Conservation (phyloP, 2,113 vertebrate genomes). For the Turdus rufiventris region DNA sequence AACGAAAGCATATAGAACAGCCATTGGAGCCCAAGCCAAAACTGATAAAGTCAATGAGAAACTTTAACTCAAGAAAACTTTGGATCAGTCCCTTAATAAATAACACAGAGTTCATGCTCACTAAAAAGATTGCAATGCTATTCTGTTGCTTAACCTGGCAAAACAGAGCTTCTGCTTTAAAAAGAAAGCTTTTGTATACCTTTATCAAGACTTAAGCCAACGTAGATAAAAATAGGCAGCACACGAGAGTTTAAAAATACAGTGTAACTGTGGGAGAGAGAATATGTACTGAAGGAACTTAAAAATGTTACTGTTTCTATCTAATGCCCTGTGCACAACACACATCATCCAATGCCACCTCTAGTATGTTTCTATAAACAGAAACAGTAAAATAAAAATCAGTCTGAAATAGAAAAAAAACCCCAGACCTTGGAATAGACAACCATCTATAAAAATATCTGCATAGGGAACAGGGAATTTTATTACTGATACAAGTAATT, state of each 20-base stretch:
- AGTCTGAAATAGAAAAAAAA: neutral
- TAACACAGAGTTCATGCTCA: neutral
- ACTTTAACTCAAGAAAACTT: neutral
- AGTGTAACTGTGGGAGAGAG: fast-evolving
- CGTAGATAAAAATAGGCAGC: neutral
- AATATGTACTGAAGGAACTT: neutral
- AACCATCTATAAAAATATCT: constrained; percentile 16
- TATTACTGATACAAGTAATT: constrained; percentile 16
- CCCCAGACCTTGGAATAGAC: neutral
- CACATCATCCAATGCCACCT: neutral
- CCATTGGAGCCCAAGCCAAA: neutral
- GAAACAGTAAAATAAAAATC: neutral
- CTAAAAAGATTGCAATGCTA: neutral
- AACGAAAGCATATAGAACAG: neutral
- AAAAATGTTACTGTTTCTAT: neutral
- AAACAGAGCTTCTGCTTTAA: neutral
- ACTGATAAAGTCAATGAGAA: neutral
- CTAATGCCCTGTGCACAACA: neutral
- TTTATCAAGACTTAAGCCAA: neutral
- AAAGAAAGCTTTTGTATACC: neutral
- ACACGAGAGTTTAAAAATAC: neutral
- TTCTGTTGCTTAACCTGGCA: neutral
- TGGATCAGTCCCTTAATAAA: neutral
- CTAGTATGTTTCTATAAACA: neutral
- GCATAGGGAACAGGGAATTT: constrained; percentile 25